These are phyloP conservation scores for Pipistrellus kuhlii DNA, from an alignment of 2,797 vertebrate species.

Conservation along the genomic window DNA sequence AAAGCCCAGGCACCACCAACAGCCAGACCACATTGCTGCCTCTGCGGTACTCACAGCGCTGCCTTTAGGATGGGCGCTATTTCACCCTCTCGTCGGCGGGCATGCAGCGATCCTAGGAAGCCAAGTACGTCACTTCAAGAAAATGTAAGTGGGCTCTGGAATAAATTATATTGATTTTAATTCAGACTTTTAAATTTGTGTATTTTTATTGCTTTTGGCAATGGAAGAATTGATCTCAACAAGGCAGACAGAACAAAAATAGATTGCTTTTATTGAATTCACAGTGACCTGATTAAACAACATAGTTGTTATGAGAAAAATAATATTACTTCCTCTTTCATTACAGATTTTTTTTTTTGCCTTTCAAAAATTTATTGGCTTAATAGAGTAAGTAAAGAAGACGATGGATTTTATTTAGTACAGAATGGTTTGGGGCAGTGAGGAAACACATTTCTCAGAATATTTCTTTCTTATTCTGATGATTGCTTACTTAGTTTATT, in stretches of 20 bases:
- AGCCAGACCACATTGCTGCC: too few relatives aligned
- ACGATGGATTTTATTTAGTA: slow-evolving; percentile 82
- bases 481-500: slow-evolving; percentile 62
- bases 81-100: background rate
- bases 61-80: background rate
- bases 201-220: slow-evolving; percentile 79
- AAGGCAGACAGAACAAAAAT: slow-evolving; percentile 82
- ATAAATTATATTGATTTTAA: slow-evolving; percentile 84
- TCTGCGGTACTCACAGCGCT: too few relatives aligned
- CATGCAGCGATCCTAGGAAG: slow-evolving; percentile 39
- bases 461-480: slow-evolving; percentile 65
- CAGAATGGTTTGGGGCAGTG: slow-evolving; percentile 75
- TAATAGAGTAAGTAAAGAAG: slow-evolving; percentile 84
- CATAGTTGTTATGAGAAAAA: slow-evolving; percentile 84
- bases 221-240: slow-evolving; percentile 88
- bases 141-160: slow-evolving; percentile 57
- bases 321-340: slow-evolving; percentile 85
- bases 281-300: slow-evolving; percentile 86
- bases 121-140: slow-evolving; percentile 51
- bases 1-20: background rate
- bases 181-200: slow-evolving; percentile 81
- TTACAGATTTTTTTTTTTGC: slow-evolving; percentile 77
- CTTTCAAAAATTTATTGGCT: slow-evolving; percentile 83
- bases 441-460: slow-evolving; percentile 64
- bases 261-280: slow-evolving; percentile 87